A percentile compares a stretch with the other conserved stretches of the same genome.
Conservation (phyloP, 2,888 invertebrate species). For the Leptopilina syphax region DNA sequence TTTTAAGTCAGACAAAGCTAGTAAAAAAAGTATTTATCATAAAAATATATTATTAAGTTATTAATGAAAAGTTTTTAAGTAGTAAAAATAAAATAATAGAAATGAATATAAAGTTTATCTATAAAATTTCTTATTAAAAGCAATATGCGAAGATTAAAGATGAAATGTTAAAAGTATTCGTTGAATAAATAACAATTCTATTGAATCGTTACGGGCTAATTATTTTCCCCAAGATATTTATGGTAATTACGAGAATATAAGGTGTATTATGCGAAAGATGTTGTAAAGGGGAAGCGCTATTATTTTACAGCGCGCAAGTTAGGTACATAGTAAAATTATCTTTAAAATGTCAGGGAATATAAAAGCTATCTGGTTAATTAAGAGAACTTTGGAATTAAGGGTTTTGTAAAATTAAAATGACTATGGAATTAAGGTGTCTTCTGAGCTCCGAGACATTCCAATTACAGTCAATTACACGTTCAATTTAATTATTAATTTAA, state of each 20-base stretch:
- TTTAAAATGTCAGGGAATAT: not conserved
- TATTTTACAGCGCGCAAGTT: not conserved
- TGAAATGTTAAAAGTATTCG: too few species aligned
- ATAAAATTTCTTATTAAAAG: too few species aligned
- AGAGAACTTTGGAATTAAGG: not conserved
- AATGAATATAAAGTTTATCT: too few species aligned
- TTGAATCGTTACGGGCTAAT: too few species aligned
- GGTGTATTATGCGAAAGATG: not conserved
- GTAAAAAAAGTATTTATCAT: too few species aligned
- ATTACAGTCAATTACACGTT: not conserved
- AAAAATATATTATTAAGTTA: too few species aligned
- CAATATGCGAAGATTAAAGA: too few species aligned
- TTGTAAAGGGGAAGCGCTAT: not conserved
- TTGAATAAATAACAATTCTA: too few species aligned
- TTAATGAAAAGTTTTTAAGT: too few species aligned
- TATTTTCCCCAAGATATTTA: too few species aligned
- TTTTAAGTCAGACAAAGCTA: too few species aligned
- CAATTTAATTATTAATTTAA: conserved; percentile 14
- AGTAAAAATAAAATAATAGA: too few species aligned
- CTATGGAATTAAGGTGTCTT: conserved; percentile 1
- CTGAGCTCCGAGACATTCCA: not conserved
- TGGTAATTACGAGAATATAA: not conserved
- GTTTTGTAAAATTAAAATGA: conserved; percentile 1
- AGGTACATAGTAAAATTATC: not conserved
- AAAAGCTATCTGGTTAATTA: not conserved